Base-by-base conservation (phyloP, 2,113 vertebrate species). In the Nipponia nippon region DNA sequence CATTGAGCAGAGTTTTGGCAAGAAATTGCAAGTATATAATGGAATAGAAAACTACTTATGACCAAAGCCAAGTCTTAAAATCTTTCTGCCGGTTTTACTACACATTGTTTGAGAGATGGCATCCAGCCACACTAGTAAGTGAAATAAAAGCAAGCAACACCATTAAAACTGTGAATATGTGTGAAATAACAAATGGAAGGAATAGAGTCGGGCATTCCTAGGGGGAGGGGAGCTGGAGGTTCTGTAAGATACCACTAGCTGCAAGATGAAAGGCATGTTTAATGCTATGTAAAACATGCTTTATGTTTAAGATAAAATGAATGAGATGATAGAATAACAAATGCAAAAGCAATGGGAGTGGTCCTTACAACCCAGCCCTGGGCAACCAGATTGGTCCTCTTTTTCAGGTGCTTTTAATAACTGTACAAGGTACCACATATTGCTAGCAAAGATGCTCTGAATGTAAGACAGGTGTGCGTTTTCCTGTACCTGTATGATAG, bases 11-110 rank as follows among this genome's bases (percentile, higher is more conserved):
- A 46, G 56, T 88, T 84, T 76, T 89, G 85, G 91, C 83, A 87
- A 90, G 63, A 76, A 86, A 18, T 27, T 81, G 59, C 27, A 65
- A 76, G 46, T 46, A 44, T 88, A 53, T 94, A 91, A 87, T 96
- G 89, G 77, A 95, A 96, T 87, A 67, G 81, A 96, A 96, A 97
- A 53, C 76, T 85, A 18, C 63, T 16, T 66, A 73, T 88, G 52
- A 62, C 66, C 16, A 87, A 85, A 94, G 91, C 93, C 94, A 94
- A 91, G 85, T 90, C 77, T 92, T 95, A 92, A 97, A 80, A 72
- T 92, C 91, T 95, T 95, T 67, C 88, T 97, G 85, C 65, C 85
- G 71, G 42, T 92, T 98, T 96, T 95, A 85, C 53, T 82, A 38
- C 67, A n/a, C 62, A 58, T 87, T 94, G 91, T 95, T 96, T 89